phyloP scores from a whole-genome alignment of 1,140 invertebrate species.

The Leptopilina clavipes region DNA sequence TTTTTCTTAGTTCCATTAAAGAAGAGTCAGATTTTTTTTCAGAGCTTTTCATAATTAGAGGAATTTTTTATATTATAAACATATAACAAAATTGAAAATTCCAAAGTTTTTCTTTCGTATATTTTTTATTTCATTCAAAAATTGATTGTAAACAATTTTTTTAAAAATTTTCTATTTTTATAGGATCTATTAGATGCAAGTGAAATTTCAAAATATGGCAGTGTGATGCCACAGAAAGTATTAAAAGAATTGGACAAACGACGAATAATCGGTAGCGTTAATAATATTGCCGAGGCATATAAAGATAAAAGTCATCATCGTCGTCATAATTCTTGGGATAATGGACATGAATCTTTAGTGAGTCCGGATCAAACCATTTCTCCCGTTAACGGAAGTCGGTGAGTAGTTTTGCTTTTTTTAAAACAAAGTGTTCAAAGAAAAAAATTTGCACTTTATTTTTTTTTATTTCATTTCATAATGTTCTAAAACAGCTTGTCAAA shows the following conservation, averaged over 20 bases:
- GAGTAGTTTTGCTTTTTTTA: conserved; percentile 8
- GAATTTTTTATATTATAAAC: too few relatives aligned
- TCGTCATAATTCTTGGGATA: conserved; percentile 73
- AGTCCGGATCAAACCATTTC: conserved; percentile 59
- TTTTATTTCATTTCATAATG: too few relatives aligned
- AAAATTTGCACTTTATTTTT: neutral
- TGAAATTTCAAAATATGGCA: conserved; percentile 42
- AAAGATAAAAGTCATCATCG: conserved; percentile 69
- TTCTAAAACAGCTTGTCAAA: too few relatives aligned
- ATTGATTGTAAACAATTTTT: too few relatives aligned
- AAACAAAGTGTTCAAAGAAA: neutral
- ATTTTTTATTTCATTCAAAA: neutral
- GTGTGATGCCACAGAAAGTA: conserved; percentile 75
- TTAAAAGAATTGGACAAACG: conserved; percentile 78
- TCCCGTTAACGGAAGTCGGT: conserved; percentile 57
- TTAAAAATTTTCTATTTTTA: neutral
- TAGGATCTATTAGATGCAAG: conserved; percentile 1
- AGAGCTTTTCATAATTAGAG: too few relatives aligned
- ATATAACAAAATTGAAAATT: too few relatives aligned
- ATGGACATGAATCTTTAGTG: conserved; percentile 62
- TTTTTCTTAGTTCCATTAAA: neutral
- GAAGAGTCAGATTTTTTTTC: too few relatives aligned
- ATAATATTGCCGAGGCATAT: conserved; percentile 70
- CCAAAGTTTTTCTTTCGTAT: neutral
- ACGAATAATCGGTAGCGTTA: conserved; percentile 75